phyloP scores from a whole-genome alignment of 2,113 vertebrate species.

The Laticauda laticaudata region DNA sequence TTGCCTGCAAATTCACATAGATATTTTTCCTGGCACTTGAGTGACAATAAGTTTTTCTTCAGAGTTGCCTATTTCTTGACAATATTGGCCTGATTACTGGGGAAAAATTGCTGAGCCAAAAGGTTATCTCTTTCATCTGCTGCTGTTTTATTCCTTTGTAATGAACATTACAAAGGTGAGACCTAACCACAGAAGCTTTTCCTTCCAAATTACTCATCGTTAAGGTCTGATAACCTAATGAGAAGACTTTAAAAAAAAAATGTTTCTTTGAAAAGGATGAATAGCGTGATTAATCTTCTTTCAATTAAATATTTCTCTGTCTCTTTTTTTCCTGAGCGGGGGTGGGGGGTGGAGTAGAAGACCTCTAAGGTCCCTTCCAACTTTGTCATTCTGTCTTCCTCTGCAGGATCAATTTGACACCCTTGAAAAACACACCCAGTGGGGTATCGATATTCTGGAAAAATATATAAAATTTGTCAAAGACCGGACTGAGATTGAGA shows the following conservation, averaged over 20 bases:
- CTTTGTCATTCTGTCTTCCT: not conserved
- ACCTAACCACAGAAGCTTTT: rapidly evolving
- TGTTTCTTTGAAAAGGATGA: conserved; percentile 32
- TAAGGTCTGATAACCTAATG: conserved; percentile 23
- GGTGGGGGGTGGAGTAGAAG: too few relatives aligned
- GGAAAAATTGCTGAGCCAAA: not conserved
- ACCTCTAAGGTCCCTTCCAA: too few relatives aligned
- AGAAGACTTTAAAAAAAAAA: conserved; percentile 10
- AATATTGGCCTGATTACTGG: not conserved
- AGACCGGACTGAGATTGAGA: conserved; percentile 92
- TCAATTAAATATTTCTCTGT: not conserved
- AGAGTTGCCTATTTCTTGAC: not conserved
- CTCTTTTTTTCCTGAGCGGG: too few relatives aligned
- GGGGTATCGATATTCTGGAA: conserved; percentile 93
- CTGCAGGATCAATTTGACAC: conserved; percentile 96
- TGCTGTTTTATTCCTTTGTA: not conserved
- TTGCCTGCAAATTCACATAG: not conserved
- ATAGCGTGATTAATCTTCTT: conserved; percentile 39
- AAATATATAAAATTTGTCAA: conserved; percentile 97
- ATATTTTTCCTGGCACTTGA: not conserved
- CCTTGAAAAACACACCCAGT: conserved; percentile 94
- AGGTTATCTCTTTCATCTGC: too few relatives aligned
- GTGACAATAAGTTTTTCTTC: not conserved
- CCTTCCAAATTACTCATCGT: not conserved
- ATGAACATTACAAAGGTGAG: not conserved